Conservation (phyloP, 1,140 invertebrate species). For the Rhynchophorus ferrugineus region DNA sequence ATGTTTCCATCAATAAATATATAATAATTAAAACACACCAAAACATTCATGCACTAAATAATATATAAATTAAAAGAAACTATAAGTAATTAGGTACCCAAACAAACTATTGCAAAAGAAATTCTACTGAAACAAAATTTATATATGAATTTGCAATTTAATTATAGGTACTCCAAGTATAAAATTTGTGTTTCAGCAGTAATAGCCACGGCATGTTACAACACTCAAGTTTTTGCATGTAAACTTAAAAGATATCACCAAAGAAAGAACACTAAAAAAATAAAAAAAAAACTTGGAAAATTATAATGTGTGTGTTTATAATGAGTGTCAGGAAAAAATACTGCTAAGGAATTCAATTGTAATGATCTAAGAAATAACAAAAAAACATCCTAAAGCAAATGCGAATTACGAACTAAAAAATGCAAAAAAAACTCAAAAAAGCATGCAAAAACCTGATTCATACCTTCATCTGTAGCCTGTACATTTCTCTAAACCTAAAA, state of each 20-base stretch:
- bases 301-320: background rate
- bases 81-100: constrained; percentile 2
- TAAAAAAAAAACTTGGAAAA: background rate
- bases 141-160: too few species aligned
- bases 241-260: too few species aligned
- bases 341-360: too few species aligned
- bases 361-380: too few species aligned
- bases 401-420: background rate
- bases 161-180: too few species aligned
- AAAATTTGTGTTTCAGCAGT: background rate
- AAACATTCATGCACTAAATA: background rate
- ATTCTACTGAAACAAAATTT: too few species aligned
- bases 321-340: too few species aligned
- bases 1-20: background rate
- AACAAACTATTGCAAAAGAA: too few species aligned
- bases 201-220: background rate
- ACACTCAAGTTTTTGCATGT: constrained; percentile 14
- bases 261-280: too few species aligned
- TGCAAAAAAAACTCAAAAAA: constrained; percentile 6
- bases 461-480: constrained; percentile 6
- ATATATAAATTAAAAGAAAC: background rate
- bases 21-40: background rate
- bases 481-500: background rate
- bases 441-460: constrained; percentile 18
- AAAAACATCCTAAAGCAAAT: background rate